Evolutionary conservation across 2,113 vertebrate genomes (phyloP), one percentile per base, ranked within the genome.

Genomic region (Catharus minimus): DNA sequence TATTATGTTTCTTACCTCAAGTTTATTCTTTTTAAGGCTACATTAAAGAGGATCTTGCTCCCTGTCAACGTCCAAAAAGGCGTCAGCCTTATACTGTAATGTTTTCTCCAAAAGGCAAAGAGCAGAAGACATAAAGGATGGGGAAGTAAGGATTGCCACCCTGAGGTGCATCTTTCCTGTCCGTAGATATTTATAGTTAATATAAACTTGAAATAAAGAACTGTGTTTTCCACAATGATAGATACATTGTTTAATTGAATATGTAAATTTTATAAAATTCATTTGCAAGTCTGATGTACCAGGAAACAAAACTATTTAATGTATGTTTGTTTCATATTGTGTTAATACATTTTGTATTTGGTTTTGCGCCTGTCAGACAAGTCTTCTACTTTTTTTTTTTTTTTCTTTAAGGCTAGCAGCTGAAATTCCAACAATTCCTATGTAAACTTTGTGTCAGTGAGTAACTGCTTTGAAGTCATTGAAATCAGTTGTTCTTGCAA

Each of bases 41-140:
- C 66, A 98, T 99, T 91, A 99, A 98, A 80, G 99, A 99, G 88
- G 99, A 99, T 39, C 94, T 98, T 65, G 97, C 96, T 90, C 98
- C 98, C 41, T 98, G 98, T 77, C 97, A 89, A 0, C 98, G 98
- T 49, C 97, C 98, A 65, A 98, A 99, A 89, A 98, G 99, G 92
- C 96, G 98, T 62, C 98, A 98, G 65, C 99, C 99, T 28, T 98
- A 99, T 27, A 97, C 98, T 10, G 97, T 98, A 46, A 97, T 98
- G 67, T 99, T 99, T 96, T 98, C 99, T 86, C 98, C 98, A 10
- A 99, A 99, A 96, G 88, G 67, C 89, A 98, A 98, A 58, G 96
- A 98, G 53, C 96, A 98, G 96, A 98, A 98, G 88, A 97, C 85
- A 78, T 98, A 95, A 95, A 85, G 74, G 47, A 71, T 85, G 75